These are phyloP conservation scores for Tetragonula carbonaria DNA, from an alignment of 2,888 invertebrate genomes.

Conservation along the genomic window DNA sequence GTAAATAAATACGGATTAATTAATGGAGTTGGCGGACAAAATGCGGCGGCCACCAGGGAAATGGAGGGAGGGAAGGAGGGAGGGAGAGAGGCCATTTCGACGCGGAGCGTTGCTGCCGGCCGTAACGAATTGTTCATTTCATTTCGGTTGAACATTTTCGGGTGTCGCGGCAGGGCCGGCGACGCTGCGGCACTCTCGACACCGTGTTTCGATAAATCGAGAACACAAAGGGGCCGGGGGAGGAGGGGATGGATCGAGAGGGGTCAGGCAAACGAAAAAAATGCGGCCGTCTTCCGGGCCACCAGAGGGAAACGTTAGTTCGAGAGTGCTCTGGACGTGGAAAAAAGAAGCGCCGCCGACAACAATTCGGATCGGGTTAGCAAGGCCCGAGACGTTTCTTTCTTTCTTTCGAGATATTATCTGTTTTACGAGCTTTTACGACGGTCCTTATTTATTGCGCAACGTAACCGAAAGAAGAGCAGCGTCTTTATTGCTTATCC, in stretches of 20 bases:
- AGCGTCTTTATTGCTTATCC: slow-evolving; percentile 52
- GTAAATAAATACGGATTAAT: slow-evolving; percentile 71
- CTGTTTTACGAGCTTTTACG: slow-evolving; percentile 75
- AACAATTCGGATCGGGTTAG: slow-evolving; percentile 58
- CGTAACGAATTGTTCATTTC: slow-evolving; percentile 79
- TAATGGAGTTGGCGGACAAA: slow-evolving; percentile 64
- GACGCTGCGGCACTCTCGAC: slow-evolving; percentile 46
- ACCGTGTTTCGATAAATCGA: slow-evolving; percentile 67
- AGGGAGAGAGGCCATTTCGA: slow-evolving; percentile 53
- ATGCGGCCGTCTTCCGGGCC: slow-evolving; percentile 57
- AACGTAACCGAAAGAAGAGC: slow-evolving; percentile 56
- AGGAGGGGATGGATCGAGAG: too few species aligned
- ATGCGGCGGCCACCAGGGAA: slow-evolving; percentile 61
- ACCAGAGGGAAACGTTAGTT: slow-evolving; percentile 53
- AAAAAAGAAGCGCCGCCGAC: slow-evolving; percentile 42
- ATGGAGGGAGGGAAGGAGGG: slow-evolving; percentile 47
- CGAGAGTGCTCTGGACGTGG: slow-evolving; percentile 36
- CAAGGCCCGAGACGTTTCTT: slow-evolving; percentile 48
- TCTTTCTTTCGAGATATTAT: slow-evolving; percentile 71
- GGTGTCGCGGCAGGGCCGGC: slow-evolving; percentile 59
- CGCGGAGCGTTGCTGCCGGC: slow-evolving; percentile 66
- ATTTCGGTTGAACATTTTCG: slow-evolving; percentile 78
- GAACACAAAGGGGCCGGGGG: slow-evolving; percentile 33
- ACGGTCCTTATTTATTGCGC: slow-evolving; percentile 74
- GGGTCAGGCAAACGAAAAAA: slow-evolving; percentile 42